phyloP scores from a whole-genome alignment of 2,113 vertebrate genomes.

The Nycticryphes semicollaris region DNA sequence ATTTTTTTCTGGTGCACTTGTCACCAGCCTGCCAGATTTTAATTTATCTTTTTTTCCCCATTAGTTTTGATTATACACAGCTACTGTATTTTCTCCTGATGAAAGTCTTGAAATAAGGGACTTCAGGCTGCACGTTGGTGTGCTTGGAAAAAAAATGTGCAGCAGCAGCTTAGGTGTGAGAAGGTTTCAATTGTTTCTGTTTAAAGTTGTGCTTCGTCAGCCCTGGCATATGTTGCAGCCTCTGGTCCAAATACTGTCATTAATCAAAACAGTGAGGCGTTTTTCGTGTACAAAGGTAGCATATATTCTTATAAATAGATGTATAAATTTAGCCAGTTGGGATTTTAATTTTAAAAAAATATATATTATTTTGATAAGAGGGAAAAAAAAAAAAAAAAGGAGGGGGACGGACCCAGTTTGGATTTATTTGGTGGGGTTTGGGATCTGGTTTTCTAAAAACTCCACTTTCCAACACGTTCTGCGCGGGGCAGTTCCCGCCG shows the following conservation, averaged over 20 bases:
- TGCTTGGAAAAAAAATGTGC: neutral
- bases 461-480: neutral
- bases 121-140: neutral
- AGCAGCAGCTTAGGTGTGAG: neutral
- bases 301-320: neutral
- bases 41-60: accelerated
- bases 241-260: neutral
- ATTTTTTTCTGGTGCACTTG: neutral
- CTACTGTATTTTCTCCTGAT: neutral
- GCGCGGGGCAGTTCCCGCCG: neutral
- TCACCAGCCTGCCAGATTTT: neutral
- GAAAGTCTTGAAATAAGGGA: neutral
- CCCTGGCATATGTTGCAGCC: neutral
- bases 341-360: neutral
- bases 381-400: neutral
- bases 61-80: neutral
- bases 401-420: neutral
- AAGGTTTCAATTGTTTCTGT: neutral
- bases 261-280: neutral
- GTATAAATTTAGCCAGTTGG: neutral
- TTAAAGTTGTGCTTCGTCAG: neutral
- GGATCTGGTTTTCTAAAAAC: neutral
- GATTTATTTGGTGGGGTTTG: neutral
- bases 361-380: too few species aligned
- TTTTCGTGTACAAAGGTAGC: neutral